Percentiles rank a stretch among this genome's conserved stretches.
phyloP scores from a whole-genome alignment of 64 coral and sea anemone genomes.

The Acropora yongei region DNA sequence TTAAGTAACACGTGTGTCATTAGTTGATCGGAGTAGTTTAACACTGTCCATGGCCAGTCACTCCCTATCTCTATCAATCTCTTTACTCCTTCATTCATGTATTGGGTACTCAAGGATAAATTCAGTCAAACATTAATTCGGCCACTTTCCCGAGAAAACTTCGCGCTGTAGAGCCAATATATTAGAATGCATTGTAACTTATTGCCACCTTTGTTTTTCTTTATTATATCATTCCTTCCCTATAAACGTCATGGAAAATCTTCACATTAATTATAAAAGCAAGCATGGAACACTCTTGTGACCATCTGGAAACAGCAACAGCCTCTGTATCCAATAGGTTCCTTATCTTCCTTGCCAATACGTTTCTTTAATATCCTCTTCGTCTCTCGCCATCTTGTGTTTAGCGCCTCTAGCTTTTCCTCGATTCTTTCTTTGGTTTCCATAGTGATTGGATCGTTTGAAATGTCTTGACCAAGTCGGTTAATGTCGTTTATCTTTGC shows the following conservation, averaged over 20 bases:
- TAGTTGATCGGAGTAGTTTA: too few species aligned
- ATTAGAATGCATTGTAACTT: too few species aligned
- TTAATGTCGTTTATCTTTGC: conserved; percentile 37
- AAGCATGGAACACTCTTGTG: conserved; percentile 30
- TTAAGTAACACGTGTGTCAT: too few species aligned
- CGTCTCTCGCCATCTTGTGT: conserved; percentile 37
- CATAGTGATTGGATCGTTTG: not conserved
- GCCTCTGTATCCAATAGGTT: not conserved
- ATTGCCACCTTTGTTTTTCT: not conserved
- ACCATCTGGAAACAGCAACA: conserved; percentile 36
- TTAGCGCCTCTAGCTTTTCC: conserved; percentile 26
- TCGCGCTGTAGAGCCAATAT: too few species aligned
- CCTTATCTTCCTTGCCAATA: not conserved
- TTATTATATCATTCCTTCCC: not conserved
- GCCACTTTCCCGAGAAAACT: too few species aligned
- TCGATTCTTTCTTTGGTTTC: not conserved
- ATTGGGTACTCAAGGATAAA: too few species aligned
- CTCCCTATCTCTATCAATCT: too few species aligned
- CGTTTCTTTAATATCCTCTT: conserved; percentile 15
- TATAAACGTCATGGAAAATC: too few species aligned
- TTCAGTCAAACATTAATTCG: too few species aligned
- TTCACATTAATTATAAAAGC: conserved; percentile 7
- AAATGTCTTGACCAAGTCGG: conserved; percentile 54
- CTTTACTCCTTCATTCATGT: too few species aligned
- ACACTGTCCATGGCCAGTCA: too few species aligned